Conservation (phyloP, 2,113 vertebrate species). For the Indri indri region DNA sequence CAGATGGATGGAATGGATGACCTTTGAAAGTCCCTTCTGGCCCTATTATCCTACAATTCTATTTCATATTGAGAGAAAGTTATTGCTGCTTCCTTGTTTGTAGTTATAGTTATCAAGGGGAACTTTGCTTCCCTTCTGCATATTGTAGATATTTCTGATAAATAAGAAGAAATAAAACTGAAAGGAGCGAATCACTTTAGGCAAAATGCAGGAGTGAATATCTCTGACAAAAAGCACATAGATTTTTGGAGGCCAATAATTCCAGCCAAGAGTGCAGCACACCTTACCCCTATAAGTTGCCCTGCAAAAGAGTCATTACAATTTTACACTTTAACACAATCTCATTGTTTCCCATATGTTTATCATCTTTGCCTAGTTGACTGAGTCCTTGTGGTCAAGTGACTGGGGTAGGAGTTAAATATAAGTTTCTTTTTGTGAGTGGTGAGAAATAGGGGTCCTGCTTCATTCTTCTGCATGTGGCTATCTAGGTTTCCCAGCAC, state of each 20-base stretch:
- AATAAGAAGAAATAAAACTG: constrained; percentile 16
- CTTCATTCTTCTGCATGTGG: no score
- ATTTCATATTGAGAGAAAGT: constrained; percentile 17
- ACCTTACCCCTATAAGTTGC: neutral
- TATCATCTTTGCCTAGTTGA: neutral
- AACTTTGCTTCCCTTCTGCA: neutral
- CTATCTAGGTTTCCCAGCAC: no score
- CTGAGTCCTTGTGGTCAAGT: neutral
- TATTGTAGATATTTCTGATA: neutral
- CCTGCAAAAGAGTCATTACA: neutral
- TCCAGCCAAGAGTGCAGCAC: accelerated
- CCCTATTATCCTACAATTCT: constrained; percentile 25
- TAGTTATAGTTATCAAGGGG: constrained; percentile 18
- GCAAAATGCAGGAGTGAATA: neutral
- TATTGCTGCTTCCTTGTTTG: constrained; percentile 36
- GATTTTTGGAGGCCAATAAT: neutral
- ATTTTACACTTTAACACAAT: neutral
- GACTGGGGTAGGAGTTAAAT: neutral
- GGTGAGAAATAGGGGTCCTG: no score
- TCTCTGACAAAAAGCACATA: neutral
- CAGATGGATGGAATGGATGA: constrained; percentile 4
- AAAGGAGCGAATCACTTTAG: constrained; percentile 13
- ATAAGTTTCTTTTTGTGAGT: no score
- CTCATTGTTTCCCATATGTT: neutral
- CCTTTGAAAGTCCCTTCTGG: constrained; percentile 42